phyloP scores from a whole-genome alignment of 1,140 invertebrate genomes.

The Danaus plexippus region DNA sequence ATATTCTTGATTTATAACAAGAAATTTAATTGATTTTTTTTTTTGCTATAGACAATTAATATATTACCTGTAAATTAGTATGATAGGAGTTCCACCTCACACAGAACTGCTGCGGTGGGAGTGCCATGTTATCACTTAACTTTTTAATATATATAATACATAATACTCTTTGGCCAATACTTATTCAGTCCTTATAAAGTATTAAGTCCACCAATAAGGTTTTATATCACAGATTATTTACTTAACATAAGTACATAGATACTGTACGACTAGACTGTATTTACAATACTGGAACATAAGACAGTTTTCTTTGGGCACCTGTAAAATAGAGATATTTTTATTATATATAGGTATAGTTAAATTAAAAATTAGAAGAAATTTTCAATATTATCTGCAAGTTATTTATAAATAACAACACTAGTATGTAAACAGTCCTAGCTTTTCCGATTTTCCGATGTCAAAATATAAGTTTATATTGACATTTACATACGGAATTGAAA shows the following conservation, averaged over 20 bases:
- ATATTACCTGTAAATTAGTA: conserved; percentile 80
- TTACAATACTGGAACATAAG: conserved; percentile 49
- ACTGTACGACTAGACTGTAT: conserved; percentile 62
- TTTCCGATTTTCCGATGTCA: too few relatives aligned
- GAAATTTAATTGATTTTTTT: neutral
- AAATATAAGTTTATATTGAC: too few relatives aligned
- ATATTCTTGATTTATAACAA: neutral
- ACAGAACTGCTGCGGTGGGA: conserved; percentile 81
- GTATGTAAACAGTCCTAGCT: too few relatives aligned
- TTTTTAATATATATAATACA: conserved; percentile 22
- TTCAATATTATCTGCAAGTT: too few relatives aligned
- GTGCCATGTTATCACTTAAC: conserved; percentile 54
- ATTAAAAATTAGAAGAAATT: too few relatives aligned
- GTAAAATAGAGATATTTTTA: conserved; percentile 30
- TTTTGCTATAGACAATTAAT: neutral
- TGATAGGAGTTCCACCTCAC: conserved; percentile 92
- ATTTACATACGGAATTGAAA: too few relatives aligned
- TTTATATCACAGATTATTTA: conserved; percentile 50
- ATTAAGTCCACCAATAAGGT: conserved; percentile 33
- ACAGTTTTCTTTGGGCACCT: conserved; percentile 35
- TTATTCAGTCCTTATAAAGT: conserved; percentile 24
- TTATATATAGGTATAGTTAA: too few relatives aligned
- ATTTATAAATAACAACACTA: too few relatives aligned
- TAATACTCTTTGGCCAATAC: conserved; percentile 51
- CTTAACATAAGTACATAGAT: conserved; percentile 52